Percentiles rank a stretch among this genome's conserved stretches.
These are phyloP conservation scores for Acanthococcus lagerstroemiae DNA, from an alignment of 2,888 invertebrate species.

Conservation along the genomic window DNA sequence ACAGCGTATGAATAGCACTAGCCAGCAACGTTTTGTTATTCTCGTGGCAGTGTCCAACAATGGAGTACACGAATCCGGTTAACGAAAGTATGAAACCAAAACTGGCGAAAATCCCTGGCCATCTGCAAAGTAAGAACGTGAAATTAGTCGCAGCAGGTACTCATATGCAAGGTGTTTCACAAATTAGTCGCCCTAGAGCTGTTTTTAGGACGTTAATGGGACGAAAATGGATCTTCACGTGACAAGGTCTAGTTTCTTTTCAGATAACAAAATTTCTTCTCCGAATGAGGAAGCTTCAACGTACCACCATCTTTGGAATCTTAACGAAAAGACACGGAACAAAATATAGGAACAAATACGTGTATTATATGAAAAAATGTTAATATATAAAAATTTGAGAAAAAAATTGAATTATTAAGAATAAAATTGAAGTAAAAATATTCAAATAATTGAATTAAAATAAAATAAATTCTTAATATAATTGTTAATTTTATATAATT, in stretches of 20 bases:
- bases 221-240: no score
- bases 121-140: slow-evolving; percentile 18
- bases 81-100: slow-evolving; percentile 16
- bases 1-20: slow-evolving; percentile 23
- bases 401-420: not conserved
- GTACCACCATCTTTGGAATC: no score
- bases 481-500: no score
- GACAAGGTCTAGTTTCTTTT: no score
- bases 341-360: no score
- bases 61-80: slow-evolving; percentile 13
- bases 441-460: not conserved
- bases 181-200: not conserved
- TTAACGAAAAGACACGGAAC: no score
- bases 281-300: no score
- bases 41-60: slow-evolving; percentile 19
- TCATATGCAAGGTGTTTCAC: no score
- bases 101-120: slow-evolving; percentile 16
- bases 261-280: no score
- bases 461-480: not conserved
- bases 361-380: not conserved
- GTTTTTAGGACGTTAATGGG: no score
- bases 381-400: not conserved
- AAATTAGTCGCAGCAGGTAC: no score
- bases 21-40: slow-evolving; percentile 23
- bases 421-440: not conserved